phyloP scores from a whole-genome alignment of 2,113 vertebrate species.

The Dendropsophus ebraccatus region DNA sequence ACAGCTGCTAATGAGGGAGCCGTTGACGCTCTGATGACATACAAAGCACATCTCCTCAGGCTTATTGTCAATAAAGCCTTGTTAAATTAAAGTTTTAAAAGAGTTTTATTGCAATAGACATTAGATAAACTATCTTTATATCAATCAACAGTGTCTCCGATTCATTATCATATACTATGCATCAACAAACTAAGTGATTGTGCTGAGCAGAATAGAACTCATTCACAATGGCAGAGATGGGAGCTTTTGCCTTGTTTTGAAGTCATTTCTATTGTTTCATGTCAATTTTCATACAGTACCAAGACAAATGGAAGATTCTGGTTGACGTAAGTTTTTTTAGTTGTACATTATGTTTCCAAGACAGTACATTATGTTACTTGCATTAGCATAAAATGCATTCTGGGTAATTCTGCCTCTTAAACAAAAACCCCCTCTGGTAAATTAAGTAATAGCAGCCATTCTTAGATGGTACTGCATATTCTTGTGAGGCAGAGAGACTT shows the following conservation, averaged over 20 bases:
- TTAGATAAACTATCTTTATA: conserved; percentile 34
- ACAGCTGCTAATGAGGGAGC: conserved; percentile 34
- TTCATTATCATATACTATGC: conserved; percentile 11
- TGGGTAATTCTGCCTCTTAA: neutral
- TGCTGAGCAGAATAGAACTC: neutral
- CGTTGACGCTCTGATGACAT: conserved; percentile 26
- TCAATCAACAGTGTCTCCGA: conserved; percentile 26
- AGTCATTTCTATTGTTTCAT: neutral
- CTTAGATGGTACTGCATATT: neutral
- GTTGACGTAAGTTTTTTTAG: neutral
- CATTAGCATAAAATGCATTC: conserved; percentile 32
- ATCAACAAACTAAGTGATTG: neutral
- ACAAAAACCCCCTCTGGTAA: neutral
- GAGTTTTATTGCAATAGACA: conserved; percentile 33
- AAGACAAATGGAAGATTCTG: neutral
- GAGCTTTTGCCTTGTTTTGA: neutral
- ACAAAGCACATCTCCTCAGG: conserved; percentile 12
- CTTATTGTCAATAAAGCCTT: conserved; percentile 48
- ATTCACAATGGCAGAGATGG: neutral
- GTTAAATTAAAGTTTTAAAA: conserved; percentile 34
- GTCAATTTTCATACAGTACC: neutral
- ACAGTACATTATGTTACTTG: neutral
- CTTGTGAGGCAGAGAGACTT: neutral
- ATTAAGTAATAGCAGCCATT: conserved; percentile 8
- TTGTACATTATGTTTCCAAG: conserved; percentile 5